phyloP scores from a whole-genome alignment of 2,888 invertebrate species.

The Zygothrica quintamaculata region DNA sequence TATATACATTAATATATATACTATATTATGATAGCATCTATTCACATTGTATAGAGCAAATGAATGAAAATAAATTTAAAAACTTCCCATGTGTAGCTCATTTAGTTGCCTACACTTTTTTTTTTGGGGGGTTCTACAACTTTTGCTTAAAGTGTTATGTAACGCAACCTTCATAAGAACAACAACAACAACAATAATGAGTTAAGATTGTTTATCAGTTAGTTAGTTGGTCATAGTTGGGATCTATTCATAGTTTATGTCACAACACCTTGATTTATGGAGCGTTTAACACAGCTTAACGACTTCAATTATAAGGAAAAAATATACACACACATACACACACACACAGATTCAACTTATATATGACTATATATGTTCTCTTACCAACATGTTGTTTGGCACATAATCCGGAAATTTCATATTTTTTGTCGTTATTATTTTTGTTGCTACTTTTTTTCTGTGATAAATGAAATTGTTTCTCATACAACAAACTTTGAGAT shows the following conservation, averaged over 20 bases:
- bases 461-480: conserved; percentile 56
- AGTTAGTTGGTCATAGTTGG: conserved; percentile 9
- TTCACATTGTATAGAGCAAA: conserved; percentile 20
- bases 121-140: conserved; percentile 21
- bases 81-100: conserved; percentile 22
- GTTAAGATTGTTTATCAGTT: conserved; percentile 27
- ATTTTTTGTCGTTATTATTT: conserved; percentile 41
- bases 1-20: too few species aligned
- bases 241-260: conserved; percentile 51
- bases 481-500: conserved; percentile 54
- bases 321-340: conserved; percentile 4
- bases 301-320: conserved; percentile 54
- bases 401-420: conserved; percentile 84
- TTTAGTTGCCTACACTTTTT: conserved; percentile 7
- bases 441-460: conserved; percentile 29
- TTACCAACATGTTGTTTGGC: conserved; percentile 83
- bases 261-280: conserved; percentile 58
- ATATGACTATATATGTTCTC: conserved; percentile 27
- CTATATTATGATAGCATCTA: conserved; percentile 1
- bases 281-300: conserved; percentile 46
- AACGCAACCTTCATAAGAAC: conserved; percentile 49
- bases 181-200: conserved; percentile 8
- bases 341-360: conserved; percentile 9
- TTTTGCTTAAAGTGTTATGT: conserved; percentile 39
- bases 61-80: conserved; percentile 17